Base-by-base conservation (phyloP, 92 coral and sea anemone genomes). In the Virgularia gustaviana region DNA sequence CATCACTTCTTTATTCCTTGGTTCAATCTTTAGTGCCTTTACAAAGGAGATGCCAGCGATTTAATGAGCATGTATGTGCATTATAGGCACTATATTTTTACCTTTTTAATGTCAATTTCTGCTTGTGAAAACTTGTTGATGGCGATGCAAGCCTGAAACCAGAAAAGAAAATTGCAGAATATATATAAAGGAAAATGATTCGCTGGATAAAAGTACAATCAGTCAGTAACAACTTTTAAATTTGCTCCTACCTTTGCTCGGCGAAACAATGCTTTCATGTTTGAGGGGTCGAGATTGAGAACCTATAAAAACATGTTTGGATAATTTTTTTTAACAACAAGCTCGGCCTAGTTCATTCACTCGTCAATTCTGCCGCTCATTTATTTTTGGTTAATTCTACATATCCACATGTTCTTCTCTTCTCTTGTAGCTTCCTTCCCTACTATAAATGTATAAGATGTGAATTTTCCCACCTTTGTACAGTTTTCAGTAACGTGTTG, bases 51-150 rank as follows among this genome's bases (percentile, higher is more conserved):
- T 57, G 36, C 28, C 36, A 25, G 36, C 28, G n/a, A n/a, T n/a
- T n/a, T n/a, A n/a, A n/a, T n/a, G n/a, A n/a, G n/a, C n/a, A n/a
- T n/a, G n/a, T n/a, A n/a, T n/a, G n/a, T n/a, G n/a, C n/a, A n/a
- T n/a, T n/a, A n/a, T n/a, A n/a, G n/a, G n/a, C n/a, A n/a, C n/a
- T n/a, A n/a, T n/a, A 22, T 43, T 55, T 58, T 72, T 49, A 87
- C 91, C 86, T 68, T 79, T 16, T 71, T 78, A 24, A 87, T 57
- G 63, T 87, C 91, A 19, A 43, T 51, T 33, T 42, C 61, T 10
- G 88, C 88, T 60, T 77, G 70, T 39, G 79, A 77, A 37, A 54
- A 75, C 34, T 87, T 86, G 29, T 87, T 87, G 70, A 87, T 29
- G 11, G 73, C 75, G 20, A 80, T 61, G 41, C 74, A 76, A 1